Percentiles rank a stretch among this genome's conserved stretches.
Evolutionary conservation across 1,140 invertebrate genomes (phyloP).

Genomic region (Drosophila repleta): DNA sequence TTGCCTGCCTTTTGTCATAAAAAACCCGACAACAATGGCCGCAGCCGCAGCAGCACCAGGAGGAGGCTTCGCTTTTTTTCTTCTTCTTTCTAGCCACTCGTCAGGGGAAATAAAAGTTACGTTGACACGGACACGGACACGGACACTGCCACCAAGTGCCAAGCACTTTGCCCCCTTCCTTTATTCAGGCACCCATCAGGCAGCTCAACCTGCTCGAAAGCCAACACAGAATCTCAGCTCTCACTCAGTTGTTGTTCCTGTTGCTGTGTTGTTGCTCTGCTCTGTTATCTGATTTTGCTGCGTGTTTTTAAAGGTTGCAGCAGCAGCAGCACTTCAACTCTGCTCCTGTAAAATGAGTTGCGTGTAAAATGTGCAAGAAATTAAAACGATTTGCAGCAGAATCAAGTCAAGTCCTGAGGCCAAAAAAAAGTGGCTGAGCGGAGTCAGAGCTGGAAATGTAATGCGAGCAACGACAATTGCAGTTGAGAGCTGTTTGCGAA

Average conservation of each 20-base stretch:
- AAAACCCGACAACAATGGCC: conserved; percentile 69
- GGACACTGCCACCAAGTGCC: conserved; percentile 66
- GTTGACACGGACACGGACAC: conserved; percentile 74
- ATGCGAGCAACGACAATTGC: conserved; percentile 21
- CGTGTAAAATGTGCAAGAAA: conserved; percentile 72
- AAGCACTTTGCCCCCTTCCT: conserved; percentile 59
- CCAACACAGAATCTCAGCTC: conserved; percentile 50
- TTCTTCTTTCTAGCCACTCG: conserved; percentile 53
- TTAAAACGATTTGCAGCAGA: conserved; percentile 56
- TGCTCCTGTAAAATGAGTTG: conserved; percentile 56
- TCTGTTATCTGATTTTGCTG: conserved; percentile 29
- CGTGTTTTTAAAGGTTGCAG: conserved; percentile 28
- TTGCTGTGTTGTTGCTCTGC: conserved; percentile 15
- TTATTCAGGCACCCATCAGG: conserved; percentile 10
- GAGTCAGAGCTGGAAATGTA: conserved; percentile 49
- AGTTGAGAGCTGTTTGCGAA: not conserved
- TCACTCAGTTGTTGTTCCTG: too few relatives aligned
- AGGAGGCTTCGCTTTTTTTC: conserved; percentile 35
- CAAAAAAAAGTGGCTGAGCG: conserved; percentile 12
- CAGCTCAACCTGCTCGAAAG: conserved; percentile 5
- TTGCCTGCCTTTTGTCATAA: conserved; percentile 60
- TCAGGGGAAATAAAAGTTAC: conserved; percentile 78
- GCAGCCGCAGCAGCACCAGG: not conserved
- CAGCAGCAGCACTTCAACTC: conserved; percentile 6
- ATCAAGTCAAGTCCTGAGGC: conserved; percentile 19